Percentiles rank a stretch among this genome's conserved stretches.
Conservation (phyloP, 2,797 vertebrate genomes). For the Crocodylus rhombifer region DNA sequence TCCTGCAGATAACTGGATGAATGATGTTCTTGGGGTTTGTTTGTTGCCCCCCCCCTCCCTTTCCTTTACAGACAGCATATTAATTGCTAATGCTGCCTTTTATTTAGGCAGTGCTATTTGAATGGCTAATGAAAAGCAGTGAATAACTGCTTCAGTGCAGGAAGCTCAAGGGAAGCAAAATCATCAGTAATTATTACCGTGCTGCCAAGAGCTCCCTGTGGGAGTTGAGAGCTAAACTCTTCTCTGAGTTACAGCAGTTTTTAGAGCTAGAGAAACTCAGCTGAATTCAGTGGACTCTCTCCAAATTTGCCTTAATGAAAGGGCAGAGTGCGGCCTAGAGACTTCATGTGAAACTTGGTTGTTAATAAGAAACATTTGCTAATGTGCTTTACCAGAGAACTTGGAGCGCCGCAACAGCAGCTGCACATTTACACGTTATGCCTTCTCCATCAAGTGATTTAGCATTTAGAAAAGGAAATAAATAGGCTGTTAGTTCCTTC, state of each 20-base stretch:
- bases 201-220: fast-evolving
- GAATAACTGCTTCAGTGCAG: background rate
- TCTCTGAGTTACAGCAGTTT: background rate
- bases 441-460: background rate
- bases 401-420: background rate
- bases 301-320: background rate
- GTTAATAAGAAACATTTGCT: conserved; percentile 14
- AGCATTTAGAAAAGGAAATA: background rate
- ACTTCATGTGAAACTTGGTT: background rate
- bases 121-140: conserved; percentile 14
- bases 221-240: fast-evolving
- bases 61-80: background rate
- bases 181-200: background rate
- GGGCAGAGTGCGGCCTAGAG: background rate
- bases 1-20: background rate
- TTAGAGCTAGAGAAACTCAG: background rate
- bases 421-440: no score
- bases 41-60: background rate
- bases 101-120: background rate
- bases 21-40: conserved; percentile 42
- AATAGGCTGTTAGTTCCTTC: background rate
- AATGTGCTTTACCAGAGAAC: background rate
- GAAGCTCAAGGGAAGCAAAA: background rate
- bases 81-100: background rate
- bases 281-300: background rate